These are phyloP conservation scores for Ceraclea dissimilis DNA, from an alignment of 2,888 invertebrate genomes.

Conservation along the genomic window DNA sequence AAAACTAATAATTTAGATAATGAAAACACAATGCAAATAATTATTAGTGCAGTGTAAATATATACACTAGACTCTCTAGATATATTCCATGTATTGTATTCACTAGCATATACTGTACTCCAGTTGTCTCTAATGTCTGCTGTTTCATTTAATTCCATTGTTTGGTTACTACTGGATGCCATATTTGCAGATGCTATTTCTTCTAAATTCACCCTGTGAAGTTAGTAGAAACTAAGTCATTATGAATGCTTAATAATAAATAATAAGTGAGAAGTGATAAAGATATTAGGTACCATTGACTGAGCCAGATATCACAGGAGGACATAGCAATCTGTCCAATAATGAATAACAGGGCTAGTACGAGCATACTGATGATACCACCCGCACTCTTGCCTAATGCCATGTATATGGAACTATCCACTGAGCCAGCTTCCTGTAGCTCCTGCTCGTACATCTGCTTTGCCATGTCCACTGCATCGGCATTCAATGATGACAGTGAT, in stretches of 20 bases:
- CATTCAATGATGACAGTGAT: not conserved
- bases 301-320: conserved; percentile 56
- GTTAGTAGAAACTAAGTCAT: no score
- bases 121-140: not conserved
- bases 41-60: conserved; percentile 47
- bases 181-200: conserved; percentile 36
- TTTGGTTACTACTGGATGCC: no score
- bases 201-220: conserved; percentile 49
- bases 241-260: no score
- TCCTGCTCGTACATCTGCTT: conserved; percentile 7
- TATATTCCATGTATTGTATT: not conserved
- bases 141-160: no score
- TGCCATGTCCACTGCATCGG: not conserved
- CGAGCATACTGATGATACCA: conserved; percentile 40
- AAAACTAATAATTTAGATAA: conserved; percentile 55
- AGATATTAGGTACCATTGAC: conserved; percentile 41
- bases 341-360: conserved; percentile 46
- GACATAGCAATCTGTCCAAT: conserved; percentile 52
- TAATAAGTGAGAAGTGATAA: not conserved
- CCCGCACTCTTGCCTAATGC: conserved; percentile 53
- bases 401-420: conserved; percentile 42
- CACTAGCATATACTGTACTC: not conserved
- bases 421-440: conserved; percentile 40
- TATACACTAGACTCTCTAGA: conserved; percentile 45
- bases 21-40: conserved; percentile 45